Conservation (phyloP, 2,797 vertebrate species). For the Paramormyrops hopkinsi region DNA sequence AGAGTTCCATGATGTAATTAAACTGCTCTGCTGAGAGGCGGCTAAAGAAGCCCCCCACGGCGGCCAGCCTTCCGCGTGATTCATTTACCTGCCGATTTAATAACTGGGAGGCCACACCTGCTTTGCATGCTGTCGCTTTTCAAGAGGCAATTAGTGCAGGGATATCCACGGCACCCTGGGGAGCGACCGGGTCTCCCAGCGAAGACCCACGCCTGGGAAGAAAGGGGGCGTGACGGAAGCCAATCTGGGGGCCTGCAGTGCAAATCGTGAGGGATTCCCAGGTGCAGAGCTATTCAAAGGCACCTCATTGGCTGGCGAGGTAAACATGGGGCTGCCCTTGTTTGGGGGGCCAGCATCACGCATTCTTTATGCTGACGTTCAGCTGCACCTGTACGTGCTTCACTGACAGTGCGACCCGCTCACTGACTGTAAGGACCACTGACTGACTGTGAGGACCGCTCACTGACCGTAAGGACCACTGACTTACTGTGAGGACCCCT, state of each 20-base stretch:
- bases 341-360: constrained; percentile 33
- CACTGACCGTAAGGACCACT: background rate
- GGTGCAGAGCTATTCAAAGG: constrained; percentile 43
- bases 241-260: constrained; percentile 32
- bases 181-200: constrained; percentile 29
- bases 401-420: background rate
- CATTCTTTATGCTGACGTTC: constrained; percentile 36
- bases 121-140: constrained; percentile 35
- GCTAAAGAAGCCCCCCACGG: constrained; percentile 28
- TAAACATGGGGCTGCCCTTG: constrained; percentile 58
- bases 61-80: constrained; percentile 32
- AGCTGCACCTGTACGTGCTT: background rate
- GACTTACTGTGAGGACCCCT: background rate
- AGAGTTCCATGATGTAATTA: constrained; percentile 58
- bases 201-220: constrained; percentile 36
- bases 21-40: constrained; percentile 43
- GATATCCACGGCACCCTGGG: constrained; percentile 45
- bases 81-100: constrained; percentile 43
- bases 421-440: background rate
- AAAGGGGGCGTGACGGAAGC: constrained; percentile 46
- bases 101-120: constrained; percentile 40
- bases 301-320: constrained; percentile 43
- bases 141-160: constrained; percentile 60
- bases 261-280: constrained; percentile 32
- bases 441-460: background rate